Percentiles rank a stretch among this genome's conserved stretches.
Evolutionary conservation across 2,888 invertebrate genomes (phyloP).

Genomic region (Sinodicranocentrus sp.): DNA sequence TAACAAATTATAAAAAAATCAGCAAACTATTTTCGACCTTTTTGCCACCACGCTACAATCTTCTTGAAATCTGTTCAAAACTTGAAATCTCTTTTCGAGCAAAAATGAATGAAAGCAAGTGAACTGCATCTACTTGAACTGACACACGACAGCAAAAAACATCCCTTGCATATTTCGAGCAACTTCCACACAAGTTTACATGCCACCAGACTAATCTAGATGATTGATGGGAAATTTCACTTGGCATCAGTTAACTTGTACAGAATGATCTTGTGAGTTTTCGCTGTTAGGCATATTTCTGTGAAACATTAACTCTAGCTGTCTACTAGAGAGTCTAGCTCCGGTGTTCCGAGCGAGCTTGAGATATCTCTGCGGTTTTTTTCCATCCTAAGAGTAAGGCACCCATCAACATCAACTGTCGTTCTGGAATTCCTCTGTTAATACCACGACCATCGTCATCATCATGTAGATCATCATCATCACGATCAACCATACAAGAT

Average conservation of each 20-base stretch:
- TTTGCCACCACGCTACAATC: no score
- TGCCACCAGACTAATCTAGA: constrained; percentile 37
- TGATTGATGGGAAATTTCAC: constrained; percentile 63
- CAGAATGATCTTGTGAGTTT: constrained; percentile 9
- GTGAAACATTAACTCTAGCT: no score
- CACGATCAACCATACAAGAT: background rate
- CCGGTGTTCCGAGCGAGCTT: background rate
- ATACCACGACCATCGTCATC: constrained; percentile 32
- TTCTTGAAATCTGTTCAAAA: constrained; percentile 8
- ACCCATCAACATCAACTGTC: constrained; percentile 56
- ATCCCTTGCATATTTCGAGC: no score
- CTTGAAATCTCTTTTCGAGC: background rate
- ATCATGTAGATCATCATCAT: constrained; percentile 27
- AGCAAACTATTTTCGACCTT: no score
- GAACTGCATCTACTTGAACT: constrained; percentile 34
- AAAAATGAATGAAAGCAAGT: constrained; percentile 23
- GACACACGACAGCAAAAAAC: no score
- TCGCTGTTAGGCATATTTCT: no score
- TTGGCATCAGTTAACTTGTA: constrained; percentile 64
- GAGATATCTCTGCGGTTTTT: constrained; percentile 14
- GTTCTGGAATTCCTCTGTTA: constrained; percentile 53
- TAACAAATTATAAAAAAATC: no score
- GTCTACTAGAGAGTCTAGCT: background rate
- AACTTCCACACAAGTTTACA: no score
- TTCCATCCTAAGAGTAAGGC: constrained; percentile 9